Conservation (phyloP, 1,140 invertebrate genomes). For the Chymomyza costata region DNA sequence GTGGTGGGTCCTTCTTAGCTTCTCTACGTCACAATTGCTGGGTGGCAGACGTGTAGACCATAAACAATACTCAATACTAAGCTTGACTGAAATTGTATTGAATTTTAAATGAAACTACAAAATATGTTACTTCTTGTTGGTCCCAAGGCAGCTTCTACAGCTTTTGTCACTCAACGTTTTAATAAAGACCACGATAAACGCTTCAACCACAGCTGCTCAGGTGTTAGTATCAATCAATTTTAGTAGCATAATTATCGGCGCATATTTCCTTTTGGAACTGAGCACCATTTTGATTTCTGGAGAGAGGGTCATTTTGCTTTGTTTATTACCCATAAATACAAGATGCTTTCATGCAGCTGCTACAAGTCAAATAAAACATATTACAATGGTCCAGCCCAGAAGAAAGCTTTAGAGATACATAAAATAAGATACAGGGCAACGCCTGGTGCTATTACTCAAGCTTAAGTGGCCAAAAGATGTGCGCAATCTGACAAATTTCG, state of each 20-base stretch:
- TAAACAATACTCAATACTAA: slow-evolving; percentile 53
- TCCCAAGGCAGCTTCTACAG: neutral
- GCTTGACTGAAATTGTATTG: slow-evolving; percentile 72
- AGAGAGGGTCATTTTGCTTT: slow-evolving; percentile 34
- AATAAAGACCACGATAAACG: too few species aligned
- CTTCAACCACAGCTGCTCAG: neutral
- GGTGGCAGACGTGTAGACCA: too few species aligned
- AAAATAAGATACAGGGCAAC: too few species aligned
- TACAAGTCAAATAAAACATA: slow-evolving; percentile 72
- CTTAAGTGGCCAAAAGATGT: slow-evolving; percentile 53
- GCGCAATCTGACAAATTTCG: slow-evolving; percentile 72
- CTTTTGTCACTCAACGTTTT: too few species aligned
- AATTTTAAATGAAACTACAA: slow-evolving; percentile 56
- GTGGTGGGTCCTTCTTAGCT: too few species aligned
- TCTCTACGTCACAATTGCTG: too few species aligned
- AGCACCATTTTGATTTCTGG: slow-evolving; percentile 1
- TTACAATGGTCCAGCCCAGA: too few species aligned
- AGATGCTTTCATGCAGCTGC: slow-evolving; percentile 57
- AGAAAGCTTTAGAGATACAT: too few species aligned
- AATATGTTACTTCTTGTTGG: neutral
- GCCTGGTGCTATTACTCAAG: slow-evolving; percentile 55
- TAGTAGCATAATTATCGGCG: neutral
- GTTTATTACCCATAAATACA: slow-evolving; percentile 50
- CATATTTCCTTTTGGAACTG: neutral
- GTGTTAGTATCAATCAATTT: neutral